Evolutionary conservation across 2,888 invertebrate genomes (phyloP).

Genomic region (Boloria euphrosyne): DNA sequence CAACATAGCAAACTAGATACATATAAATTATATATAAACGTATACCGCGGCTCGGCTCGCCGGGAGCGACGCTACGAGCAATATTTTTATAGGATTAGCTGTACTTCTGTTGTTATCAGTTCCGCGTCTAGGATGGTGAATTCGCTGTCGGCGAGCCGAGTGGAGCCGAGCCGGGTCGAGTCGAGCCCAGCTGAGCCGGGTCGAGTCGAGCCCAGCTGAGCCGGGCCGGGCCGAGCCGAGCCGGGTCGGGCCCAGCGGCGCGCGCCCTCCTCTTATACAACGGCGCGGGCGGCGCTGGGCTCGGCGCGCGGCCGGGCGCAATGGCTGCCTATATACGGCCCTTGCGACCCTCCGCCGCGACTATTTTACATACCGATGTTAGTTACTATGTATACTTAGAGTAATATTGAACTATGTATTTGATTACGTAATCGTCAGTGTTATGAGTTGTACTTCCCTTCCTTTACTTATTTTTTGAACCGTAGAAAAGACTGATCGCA

Average conservation of each 20-base stretch:
- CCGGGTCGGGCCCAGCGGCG: background rate
- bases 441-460: conserved; percentile 57
- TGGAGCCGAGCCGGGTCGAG: conserved; percentile 1
- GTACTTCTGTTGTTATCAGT: conserved; percentile 76
- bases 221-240: background rate
- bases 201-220: background rate
- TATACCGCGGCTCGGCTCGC: conserved; percentile 59
- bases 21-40: conserved; percentile 63
- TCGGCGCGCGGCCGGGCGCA: conserved; percentile 40
- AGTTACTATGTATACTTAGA: conserved; percentile 68
- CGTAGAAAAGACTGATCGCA: conserved; percentile 77
- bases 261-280: background rate
- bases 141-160: background rate
- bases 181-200: background rate
- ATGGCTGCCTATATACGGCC: conserved; percentile 46
- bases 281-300: conserved; percentile 21
- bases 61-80: conserved; percentile 57
- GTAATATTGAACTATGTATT: conserved; percentile 66
- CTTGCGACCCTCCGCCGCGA: conserved; percentile 57
- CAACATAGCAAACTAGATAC: conserved; percentile 77
- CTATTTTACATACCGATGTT: conserved; percentile 81
- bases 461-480: conserved; percentile 66
- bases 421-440: conserved; percentile 65
- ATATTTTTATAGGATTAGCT: conserved; percentile 64
- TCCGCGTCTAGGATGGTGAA: conserved; percentile 40